Conservation (phyloP, 2,113 vertebrate genomes). For the Hippocampus abdominalis region DNA sequence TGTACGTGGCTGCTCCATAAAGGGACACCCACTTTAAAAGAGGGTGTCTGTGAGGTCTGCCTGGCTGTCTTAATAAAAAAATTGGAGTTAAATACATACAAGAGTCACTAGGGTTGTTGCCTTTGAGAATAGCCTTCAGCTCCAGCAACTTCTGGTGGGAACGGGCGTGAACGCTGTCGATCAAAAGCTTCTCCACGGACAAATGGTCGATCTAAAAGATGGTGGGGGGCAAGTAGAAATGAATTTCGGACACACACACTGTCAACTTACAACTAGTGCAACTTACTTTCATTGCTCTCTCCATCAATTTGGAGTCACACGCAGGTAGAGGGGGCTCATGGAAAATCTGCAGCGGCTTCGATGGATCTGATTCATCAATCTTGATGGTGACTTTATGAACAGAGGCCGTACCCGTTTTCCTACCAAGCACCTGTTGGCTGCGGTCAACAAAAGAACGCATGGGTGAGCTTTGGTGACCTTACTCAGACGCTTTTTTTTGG, state of each 20-base stretch:
- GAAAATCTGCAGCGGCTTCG: slow-evolving; percentile 96
- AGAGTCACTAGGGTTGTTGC: slow-evolving; percentile 85
- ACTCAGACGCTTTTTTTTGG: background rate
- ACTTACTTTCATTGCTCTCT: slow-evolving; percentile 90
- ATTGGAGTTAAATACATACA: slow-evolving; percentile 75
- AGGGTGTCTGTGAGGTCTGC: background rate
- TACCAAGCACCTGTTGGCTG: slow-evolving; percentile 95
- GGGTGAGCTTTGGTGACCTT: background rate
- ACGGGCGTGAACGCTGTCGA: slow-evolving; percentile 94
- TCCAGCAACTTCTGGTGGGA: slow-evolving; percentile 98
- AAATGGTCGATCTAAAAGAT: slow-evolving; percentile 88
- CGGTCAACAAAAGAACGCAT: slow-evolving; percentile 25
- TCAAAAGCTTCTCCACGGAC: slow-evolving; percentile 96
- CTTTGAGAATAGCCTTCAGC: slow-evolving; percentile 91
- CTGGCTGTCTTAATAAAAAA: background rate
- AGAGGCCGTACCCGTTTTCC: slow-evolving; percentile 90
- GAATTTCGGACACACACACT: background rate
- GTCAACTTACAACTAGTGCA: background rate
- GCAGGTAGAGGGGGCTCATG: slow-evolving; percentile 93
- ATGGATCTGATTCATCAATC: slow-evolving; percentile 93
- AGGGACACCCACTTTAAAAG: background rate
- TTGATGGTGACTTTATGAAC: slow-evolving; percentile 96
- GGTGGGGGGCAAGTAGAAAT: background rate
- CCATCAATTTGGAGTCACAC: slow-evolving; percentile 93
- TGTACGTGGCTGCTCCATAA: background rate